Base-by-base conservation (phyloP, 2,797 vertebrate species). In the Leptodactylus fallax region DNA sequence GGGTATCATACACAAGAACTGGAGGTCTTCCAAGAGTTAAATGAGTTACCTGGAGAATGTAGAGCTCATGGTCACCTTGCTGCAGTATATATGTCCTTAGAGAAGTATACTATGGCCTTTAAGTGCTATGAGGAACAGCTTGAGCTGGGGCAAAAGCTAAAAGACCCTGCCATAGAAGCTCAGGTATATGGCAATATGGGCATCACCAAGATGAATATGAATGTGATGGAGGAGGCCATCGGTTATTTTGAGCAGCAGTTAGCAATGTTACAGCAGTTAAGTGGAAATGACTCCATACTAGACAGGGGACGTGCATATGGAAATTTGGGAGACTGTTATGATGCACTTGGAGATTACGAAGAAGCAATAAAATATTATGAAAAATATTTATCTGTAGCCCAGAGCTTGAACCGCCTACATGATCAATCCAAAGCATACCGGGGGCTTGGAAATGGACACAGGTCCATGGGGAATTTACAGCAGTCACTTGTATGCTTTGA, bases 171-270 rank as follows among this genome's bases (percentile, higher is more conserved):
- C 8, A 94, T 97, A 5, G 98, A 99, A 91, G 97, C 98, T 17
- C 98, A 97, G 91, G 98, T 97, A 88, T 98, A 98, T 0, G 98
- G 98, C 61, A 99, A 99, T 95, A 98, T 99, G 98, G 98, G 97
- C 90, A 98, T 99, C 94, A 98, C 98, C 61, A 98, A 98, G 92
- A 98, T 99, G 96, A 99, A 99, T 95, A 97, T 97, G 97, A 97
- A 94, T 0, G 95, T 97, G 91, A 96, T 97, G 92, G 98, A 99
- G 91, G 98, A 99, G 21, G 97, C 98, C 17, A 97, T 99, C 0
- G 98, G 98, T 84, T 98, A 98, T 90, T 97, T 99, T 0, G 98
- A 99, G 92, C 97, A 99, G 95, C 98, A 99, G 93, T 90, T 99
- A 93, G 98, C 98, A 88, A 98, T 96, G 94, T 94, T 99, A 92